Conservation (phyloP, 2,113 vertebrate genomes). For the Tachysurus vachellii region DNA sequence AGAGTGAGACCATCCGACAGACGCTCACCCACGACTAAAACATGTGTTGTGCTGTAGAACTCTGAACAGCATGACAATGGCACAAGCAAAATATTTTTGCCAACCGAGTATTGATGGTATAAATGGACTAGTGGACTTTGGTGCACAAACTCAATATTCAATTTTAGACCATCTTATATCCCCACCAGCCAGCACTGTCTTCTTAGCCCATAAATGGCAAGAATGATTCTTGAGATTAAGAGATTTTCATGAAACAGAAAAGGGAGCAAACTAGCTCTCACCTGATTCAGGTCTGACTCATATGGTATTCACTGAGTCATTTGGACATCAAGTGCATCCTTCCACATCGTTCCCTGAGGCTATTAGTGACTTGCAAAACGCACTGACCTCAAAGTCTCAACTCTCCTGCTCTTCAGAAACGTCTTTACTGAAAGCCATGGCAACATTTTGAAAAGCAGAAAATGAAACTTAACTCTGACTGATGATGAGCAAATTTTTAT, state of each 20-base stretch:
- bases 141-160: neutral
- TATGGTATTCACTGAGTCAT: neutral
- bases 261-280: neutral
- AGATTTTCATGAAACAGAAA: constrained; percentile 1
- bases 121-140: neutral
- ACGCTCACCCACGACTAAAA: constrained; percentile 19
- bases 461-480: neutral
- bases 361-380: neutral
- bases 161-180: neutral
- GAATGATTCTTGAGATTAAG: neutral
- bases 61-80: constrained; percentile 10
- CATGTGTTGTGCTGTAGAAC: constrained; percentile 20
- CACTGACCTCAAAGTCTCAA: neutral
- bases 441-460: neutral
- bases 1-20: constrained; percentile 5
- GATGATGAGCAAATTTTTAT: neutral
- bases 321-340: neutral
- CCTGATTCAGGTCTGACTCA: neutral
- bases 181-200: neutral
- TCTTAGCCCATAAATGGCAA: neutral
- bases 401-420: neutral
- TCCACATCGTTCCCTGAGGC: neutral
- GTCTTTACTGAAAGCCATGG: neutral
- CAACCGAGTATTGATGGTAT: neutral
- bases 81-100: neutral